phyloP scores from a whole-genome alignment of 2,113 vertebrate species.

The Macroglossus sobrinus region DNA sequence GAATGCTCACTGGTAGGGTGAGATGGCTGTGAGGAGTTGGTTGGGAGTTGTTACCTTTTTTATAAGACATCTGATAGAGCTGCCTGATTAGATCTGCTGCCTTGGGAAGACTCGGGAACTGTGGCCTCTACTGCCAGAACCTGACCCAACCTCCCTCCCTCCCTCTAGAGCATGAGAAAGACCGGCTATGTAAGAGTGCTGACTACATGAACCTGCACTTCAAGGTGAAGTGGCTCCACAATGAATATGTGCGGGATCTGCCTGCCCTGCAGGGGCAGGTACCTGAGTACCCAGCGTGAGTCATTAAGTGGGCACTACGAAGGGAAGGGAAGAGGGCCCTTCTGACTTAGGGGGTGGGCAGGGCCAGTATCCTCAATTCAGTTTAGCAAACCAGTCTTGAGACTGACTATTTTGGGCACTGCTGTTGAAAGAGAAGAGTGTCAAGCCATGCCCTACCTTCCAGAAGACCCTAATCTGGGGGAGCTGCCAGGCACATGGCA shows the following conservation, averaged over 20 bases:
- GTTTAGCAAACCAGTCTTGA: not conserved
- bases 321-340: not conserved
- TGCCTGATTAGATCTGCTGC: not conserved
- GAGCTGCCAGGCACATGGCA: not conserved
- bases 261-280: constrained; percentile 88
- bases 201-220: constrained; percentile 99
- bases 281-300: constrained; percentile 96
- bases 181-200: constrained; percentile 94
- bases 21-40: not conserved
- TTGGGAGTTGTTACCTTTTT: not conserved
- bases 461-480: not conserved
- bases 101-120: not conserved
- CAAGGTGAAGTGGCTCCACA: constrained; percentile 99
- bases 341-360: not conserved
- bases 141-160: constrained; percentile 31
- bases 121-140: not conserved
- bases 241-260: constrained; percentile 94
- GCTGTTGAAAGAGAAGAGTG: not conserved
- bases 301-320: constrained; percentile 37
- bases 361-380: not conserved
- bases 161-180: constrained; percentile 94
- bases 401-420: not conserved
- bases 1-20: not conserved
- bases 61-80: not conserved
- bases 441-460: not conserved